These are phyloP conservation scores for Falco novaeseelandiae DNA, from an alignment of 2,797 vertebrate genomes.

Conservation along the genomic window DNA sequence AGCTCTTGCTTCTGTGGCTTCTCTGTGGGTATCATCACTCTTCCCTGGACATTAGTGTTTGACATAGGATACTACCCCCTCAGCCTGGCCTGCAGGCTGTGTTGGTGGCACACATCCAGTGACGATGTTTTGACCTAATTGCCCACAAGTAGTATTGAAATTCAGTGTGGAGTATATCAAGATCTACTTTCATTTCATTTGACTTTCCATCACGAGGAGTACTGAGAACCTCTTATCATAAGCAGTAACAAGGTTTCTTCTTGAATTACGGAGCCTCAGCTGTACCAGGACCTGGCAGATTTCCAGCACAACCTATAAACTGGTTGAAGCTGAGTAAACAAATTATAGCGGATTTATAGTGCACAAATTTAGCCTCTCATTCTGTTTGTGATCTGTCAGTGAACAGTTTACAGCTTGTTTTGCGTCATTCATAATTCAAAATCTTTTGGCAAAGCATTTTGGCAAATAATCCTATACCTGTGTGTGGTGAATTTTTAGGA, in stretches of 20 bases:
- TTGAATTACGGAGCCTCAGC: constrained; percentile 32
- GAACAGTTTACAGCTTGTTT: constrained; percentile 39
- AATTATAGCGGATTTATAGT: constrained; percentile 50
- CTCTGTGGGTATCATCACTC: background rate
- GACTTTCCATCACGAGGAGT: constrained; percentile 29
- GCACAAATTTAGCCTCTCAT: constrained; percentile 24
- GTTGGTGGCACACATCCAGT: background rate
- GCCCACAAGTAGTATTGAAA: background rate
- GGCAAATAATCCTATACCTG: background rate
- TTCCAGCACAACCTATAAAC: constrained; percentile 48
- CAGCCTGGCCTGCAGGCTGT: background rate
- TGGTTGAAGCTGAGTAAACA: constrained; percentile 46
- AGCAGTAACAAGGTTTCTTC: background rate
- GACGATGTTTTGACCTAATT: background rate
- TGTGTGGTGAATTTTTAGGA: background rate
- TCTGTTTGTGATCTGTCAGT: background rate
- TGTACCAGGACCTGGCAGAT: background rate
- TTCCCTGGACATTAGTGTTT: background rate
- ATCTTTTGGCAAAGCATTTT: background rate
- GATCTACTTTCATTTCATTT: constrained; percentile 3
- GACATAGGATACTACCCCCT: background rate
- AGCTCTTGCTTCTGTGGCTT: background rate
- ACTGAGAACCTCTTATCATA: constrained; percentile 15
- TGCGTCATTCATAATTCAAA: constrained; percentile 53
- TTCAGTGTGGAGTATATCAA: background rate